Conservation (phyloP, 2,797 vertebrate genomes). For the Erethizon dorsatum region DNA sequence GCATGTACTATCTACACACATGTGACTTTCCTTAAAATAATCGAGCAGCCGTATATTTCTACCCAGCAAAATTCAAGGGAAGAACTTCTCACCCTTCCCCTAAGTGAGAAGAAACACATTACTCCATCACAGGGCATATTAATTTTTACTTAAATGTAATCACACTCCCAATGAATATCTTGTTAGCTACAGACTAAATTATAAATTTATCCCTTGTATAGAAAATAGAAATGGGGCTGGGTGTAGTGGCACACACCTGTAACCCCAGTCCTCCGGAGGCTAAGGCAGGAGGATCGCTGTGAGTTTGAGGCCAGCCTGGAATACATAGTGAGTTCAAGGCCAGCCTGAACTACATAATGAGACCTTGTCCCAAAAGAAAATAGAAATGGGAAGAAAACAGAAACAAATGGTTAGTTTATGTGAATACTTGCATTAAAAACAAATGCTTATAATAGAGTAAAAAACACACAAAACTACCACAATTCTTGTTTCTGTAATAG, state of each 20-base stretch:
- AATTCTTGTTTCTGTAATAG: not conserved
- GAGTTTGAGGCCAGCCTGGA: not conserved
- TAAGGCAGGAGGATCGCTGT: not conserved
- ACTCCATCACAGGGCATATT: not conserved
- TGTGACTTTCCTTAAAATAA: not conserved
- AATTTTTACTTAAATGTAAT: not conserved
- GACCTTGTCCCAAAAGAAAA: not conserved
- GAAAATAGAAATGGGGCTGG: not conserved
- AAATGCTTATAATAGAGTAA: not conserved
- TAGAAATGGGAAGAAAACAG: not conserved
- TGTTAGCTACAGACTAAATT: not conserved
- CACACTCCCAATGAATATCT: not conserved
- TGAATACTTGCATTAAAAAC: not conserved
- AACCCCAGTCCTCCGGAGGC: not conserved
- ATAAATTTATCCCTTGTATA: not conserved
- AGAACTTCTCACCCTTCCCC: not conserved
- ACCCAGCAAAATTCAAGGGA: not conserved
- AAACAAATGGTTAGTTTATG: not conserved
- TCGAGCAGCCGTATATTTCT: not conserved
- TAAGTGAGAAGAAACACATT: not conserved
- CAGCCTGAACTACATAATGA: not conserved
- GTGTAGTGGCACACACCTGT: not conserved
- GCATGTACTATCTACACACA: not conserved
- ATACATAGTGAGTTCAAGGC: not conserved
- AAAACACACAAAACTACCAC: not conserved